Evolutionary conservation across 92 coral and sea anemone genomes (phyloP).

Genomic region (Bergia sp.): DNA sequence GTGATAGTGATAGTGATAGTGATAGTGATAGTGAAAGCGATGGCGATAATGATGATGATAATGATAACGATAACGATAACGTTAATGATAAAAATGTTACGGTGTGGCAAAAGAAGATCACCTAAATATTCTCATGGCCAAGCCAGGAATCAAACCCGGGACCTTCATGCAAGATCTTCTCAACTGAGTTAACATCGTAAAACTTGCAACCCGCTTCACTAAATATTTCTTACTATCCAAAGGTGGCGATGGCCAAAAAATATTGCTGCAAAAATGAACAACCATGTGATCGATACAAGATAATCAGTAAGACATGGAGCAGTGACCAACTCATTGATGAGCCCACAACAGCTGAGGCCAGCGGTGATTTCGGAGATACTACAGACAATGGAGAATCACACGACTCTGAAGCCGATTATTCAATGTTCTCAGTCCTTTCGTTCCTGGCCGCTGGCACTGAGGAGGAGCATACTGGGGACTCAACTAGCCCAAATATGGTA

Average conservation of each 20-base stretch:
- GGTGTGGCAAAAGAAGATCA: no score
- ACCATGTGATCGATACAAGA: neutral
- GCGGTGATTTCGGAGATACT: neutral
- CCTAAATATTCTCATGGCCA: no score
- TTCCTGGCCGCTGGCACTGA: conserved; percentile 20
- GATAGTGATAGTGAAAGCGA: no score
- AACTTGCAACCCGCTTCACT: neutral
- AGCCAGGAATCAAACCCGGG: no score
- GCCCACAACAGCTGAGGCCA: neutral
- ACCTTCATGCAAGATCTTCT: neutral
- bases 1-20: no score
- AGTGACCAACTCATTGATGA: conserved; percentile 11
- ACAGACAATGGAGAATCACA: neutral
- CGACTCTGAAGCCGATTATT: conserved; percentile 10
- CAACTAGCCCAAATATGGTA: neutral
- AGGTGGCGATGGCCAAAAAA: neutral
- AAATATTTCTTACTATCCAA: neutral
- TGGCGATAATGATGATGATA: no score
- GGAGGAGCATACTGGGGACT: neutral
- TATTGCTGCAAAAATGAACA: neutral
- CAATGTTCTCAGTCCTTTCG: conserved; percentile 17
- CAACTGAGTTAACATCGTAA: neutral
- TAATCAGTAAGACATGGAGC: conserved; percentile 20
- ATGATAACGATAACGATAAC: no score
- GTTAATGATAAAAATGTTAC: no score